Evolutionary conservation across 2,888 invertebrate genomes (phyloP).

Genomic region (Drosophila picticornis): DNA sequence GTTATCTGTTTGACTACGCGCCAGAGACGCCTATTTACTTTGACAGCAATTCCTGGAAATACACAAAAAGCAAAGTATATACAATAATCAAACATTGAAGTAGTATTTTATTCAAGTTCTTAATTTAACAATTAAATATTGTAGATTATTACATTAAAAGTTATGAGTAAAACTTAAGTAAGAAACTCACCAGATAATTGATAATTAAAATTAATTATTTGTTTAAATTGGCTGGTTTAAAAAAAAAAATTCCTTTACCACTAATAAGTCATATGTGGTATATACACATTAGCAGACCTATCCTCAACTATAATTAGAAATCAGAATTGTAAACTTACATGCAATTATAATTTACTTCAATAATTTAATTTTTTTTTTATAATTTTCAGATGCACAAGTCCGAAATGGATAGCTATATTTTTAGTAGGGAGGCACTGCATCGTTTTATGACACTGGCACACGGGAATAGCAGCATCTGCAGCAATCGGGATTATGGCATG

Average conservation of each 20-base stretch:
- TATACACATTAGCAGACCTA: background rate
- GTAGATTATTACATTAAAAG: background rate
- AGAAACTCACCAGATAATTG: background rate
- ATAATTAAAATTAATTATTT: background rate
- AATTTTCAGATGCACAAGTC: conserved; percentile 91
- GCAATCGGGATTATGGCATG: conserved; percentile 85
- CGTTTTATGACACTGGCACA: conserved; percentile 91
- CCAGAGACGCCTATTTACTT: conserved; percentile 92
- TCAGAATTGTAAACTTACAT: background rate
- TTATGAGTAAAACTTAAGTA: background rate
- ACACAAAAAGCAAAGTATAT: conserved; percentile 63
- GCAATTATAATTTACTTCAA: background rate
- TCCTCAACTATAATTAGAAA: background rate
- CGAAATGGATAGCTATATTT: conserved; percentile 96
- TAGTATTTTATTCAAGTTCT: background rate
- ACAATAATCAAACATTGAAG: background rate
- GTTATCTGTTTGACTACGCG: conserved; percentile 91
- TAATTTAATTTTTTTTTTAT: background rate
- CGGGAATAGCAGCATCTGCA: conserved; percentile 87
- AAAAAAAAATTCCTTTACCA: too few species aligned
- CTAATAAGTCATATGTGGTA: background rate
- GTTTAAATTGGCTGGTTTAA: background rate
- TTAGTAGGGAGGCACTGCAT: conserved; percentile 92
- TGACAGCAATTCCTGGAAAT: conserved; percentile 92
- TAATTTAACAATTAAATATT: background rate